A percentile compares a stretch with the other conserved stretches of the same genome.
Conservation (phyloP, 2,888 invertebrate genomes). For the Lordiphosa fenestrarum region DNA sequence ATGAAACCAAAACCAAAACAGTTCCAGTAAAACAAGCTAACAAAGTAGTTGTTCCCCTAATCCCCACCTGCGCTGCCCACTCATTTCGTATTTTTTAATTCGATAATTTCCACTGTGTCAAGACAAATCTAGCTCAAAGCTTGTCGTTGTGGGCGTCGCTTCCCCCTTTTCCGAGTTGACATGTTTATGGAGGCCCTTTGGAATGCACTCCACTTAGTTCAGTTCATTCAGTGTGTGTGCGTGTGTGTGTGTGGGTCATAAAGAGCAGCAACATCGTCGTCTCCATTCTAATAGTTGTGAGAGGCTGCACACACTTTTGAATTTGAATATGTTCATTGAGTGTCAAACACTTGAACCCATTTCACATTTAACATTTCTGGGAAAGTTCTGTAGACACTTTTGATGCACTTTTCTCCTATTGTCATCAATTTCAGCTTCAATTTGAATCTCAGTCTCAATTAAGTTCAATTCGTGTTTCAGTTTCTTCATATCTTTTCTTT, state of each 20-base stretch:
- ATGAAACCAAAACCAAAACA: no score
- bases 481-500: conserved; percentile 3
- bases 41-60: no score
- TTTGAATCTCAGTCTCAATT: conserved; percentile 70
- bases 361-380: conserved; percentile 22
- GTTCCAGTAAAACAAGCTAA: no score
- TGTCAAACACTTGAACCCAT: conserved; percentile 57
- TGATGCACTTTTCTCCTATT: conserved; percentile 20
- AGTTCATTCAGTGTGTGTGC: background rate
- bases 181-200: conserved; percentile 3
- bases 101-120: no score
- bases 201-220: conserved; percentile 10
- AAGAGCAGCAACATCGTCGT: conserved; percentile 4
- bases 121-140: no score
- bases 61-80: no score
- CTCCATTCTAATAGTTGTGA: conserved; percentile 43
- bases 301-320: conserved; percentile 23
- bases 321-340: conserved; percentile 29
- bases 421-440: conserved; percentile 37
- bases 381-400: conserved; percentile 26
- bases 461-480: conserved; percentile 70
- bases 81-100: no score
- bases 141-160: no score
- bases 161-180: background rate
- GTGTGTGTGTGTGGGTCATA: conserved; percentile 3